Evolutionary conservation across 1,140 invertebrate genomes (phyloP), one percentile per base, ranked within the genome.

Genomic region (Drosophila bocqueti): DNA sequence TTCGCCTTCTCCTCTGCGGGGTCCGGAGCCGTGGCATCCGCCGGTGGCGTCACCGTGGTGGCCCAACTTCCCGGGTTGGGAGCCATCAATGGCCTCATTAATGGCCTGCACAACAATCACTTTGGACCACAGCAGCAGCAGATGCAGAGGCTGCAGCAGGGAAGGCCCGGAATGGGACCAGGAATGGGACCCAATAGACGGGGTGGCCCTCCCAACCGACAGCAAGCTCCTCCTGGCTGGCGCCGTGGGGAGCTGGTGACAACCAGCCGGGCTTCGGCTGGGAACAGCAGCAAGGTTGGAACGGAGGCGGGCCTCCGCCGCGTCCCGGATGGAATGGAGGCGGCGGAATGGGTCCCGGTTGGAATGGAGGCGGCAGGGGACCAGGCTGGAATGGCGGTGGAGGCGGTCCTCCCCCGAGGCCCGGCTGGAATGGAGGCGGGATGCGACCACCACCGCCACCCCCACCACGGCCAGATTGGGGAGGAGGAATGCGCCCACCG

Each of bases 1-100:
- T 76, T 87, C 4, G 45, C 76, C 1, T 34, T 67, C n/a, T 71
- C 83, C 16, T 50, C 76, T 2, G 64, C 72, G 4, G 52, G 7
- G 1, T 5, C 66, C 2, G 55, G 49, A 36, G 84, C 79, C 26
- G 61, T 69, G 34, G 83, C 83, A 4, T 80, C 83, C 6, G 76
- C 83, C 2, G 79, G 68, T 4, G 80, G 80, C 9, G 40, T 87
- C 11, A 76, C 69, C 2, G 79, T 77, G n/a, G 52, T 82, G 9
- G 79, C 83, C 18, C 69, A 82, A 9, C 29, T 85, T 3, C 83
- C 83, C 8, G 80, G 45, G 6, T n/a, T 73, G 1, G 68, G 49
- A 46, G 50, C 42, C 3, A 50, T 73, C 16, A 75, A 76, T 38
- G 61, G 76, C 15, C n/a, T 42, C 21, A 4, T 34, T 3, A 65